These are phyloP conservation scores for Lamprotornis superbus DNA, from an alignment of 2,113 vertebrate species.

Conservation along the genomic window DNA sequence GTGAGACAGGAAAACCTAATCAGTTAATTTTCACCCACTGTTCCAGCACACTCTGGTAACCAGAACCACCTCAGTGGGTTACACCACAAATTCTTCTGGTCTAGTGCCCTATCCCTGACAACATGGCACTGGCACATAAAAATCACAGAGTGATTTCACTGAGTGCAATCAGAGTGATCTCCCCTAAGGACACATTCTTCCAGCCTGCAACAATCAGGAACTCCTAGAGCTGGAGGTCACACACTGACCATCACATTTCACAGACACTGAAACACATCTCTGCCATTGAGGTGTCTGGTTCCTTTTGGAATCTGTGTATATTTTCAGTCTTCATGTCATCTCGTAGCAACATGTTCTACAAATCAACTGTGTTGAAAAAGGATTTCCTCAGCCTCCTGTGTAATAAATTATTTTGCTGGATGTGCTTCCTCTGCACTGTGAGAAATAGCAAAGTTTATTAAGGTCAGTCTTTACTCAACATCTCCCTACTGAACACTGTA, in stretches of 20 bases:
- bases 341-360: conserved; percentile 26
- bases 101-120: neutral
- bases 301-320: conserved; percentile 27
- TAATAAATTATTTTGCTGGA: conserved; percentile 7
- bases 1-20: neutral
- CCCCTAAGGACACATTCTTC: neutral
- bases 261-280: neutral
- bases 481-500: neutral
- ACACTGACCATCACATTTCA: neutral
- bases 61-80: neutral
- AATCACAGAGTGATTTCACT: neutral
- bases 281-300: conserved; percentile 21
- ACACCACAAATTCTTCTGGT: neutral
- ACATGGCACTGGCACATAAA: neutral
- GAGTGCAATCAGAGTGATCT: neutral
- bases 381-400: conserved; percentile 3
- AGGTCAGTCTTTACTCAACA: neutral
- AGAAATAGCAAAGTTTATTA: neutral
- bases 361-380: conserved; percentile 38
- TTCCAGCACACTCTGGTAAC: accelerated
- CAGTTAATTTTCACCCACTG: neutral
- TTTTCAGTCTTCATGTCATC: conserved; percentile 46
- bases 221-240: neutral
- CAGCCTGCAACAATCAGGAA: neutral
- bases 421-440: neutral